phyloP scores from a whole-genome alignment of 2,797 vertebrate genomes.

The Sebastes paucispinis region DNA sequence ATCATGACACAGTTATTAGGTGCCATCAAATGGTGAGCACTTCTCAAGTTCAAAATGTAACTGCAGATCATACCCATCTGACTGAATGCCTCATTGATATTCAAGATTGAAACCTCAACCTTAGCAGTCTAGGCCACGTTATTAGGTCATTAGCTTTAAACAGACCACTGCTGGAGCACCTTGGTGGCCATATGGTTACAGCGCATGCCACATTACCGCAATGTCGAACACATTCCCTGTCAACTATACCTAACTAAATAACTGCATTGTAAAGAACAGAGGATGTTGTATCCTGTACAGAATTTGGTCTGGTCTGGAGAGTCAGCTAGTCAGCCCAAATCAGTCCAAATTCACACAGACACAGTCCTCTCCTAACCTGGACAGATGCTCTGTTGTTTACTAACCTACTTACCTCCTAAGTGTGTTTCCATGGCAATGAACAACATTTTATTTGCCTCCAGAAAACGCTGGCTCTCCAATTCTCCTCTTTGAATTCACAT shows the following conservation, averaged over 20 bases:
- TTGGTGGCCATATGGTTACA: too few species aligned
- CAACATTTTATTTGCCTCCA: slow-evolving; percentile 34
- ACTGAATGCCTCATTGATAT: not conserved
- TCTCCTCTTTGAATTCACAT: slow-evolving; percentile 41
- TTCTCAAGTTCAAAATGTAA: not conserved
- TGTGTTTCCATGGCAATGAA: slow-evolving; percentile 41
- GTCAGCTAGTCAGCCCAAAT: not conserved
- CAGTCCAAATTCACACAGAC: slow-evolving; percentile 10
- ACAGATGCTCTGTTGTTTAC: slow-evolving; percentile 42
- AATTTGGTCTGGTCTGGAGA: not conserved
- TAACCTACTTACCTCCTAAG: slow-evolving; percentile 35
- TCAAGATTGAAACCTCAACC: not conserved
- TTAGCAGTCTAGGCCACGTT: not conserved
- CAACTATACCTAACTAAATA: not conserved
- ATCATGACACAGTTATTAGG: slow-evolving; percentile 2
- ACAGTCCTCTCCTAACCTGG: slow-evolving; percentile 8
- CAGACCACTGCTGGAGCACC: not conserved
- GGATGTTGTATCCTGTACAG: too few species aligned
- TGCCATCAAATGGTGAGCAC: not conserved
- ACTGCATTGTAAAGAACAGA: too few species aligned
- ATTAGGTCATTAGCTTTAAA: not conserved
- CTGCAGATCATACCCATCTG: not conserved
- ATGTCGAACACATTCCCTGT: not conserved
- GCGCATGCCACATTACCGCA: not conserved
- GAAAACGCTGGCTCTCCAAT: slow-evolving; percentile 27